A percentile compares a stretch with the other conserved stretches of the same genome.
Evolutionary conservation across 2,888 invertebrate species (phyloP).

Genomic region (Alsophila aescularia): DNA sequence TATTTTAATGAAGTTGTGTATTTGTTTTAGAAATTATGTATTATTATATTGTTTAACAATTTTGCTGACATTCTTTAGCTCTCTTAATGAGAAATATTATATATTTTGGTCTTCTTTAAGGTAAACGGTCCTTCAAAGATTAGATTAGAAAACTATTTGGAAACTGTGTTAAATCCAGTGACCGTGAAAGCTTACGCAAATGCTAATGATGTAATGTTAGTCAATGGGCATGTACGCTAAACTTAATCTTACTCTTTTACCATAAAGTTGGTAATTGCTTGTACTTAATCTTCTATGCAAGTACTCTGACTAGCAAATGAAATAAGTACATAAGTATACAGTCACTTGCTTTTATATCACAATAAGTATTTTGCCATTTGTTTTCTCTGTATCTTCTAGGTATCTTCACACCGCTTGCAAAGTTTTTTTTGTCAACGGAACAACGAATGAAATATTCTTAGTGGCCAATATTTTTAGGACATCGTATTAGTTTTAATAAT

Average conservation of each 20-base stretch:
- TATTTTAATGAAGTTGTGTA: slow-evolving; percentile 8
- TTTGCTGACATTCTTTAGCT: slow-evolving; percentile 9
- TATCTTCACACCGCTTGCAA: not conserved
- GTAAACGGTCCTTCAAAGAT: slow-evolving; percentile 2
- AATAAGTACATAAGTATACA: slow-evolving; percentile 3
- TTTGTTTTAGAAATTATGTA: not conserved
- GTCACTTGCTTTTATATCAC: not conserved
- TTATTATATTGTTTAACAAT: not conserved
- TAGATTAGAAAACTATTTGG: slow-evolving; percentile 9
- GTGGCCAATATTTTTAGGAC: not conserved
- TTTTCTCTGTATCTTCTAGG: not conserved
- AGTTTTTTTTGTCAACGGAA: not conserved
- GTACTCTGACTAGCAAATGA: slow-evolving; percentile 1
- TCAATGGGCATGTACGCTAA: slow-evolving; percentile 1
- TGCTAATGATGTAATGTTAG: slow-evolving; percentile 13
- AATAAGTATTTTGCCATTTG: not conserved
- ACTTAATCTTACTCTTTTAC: not conserved
- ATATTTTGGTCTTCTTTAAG: slow-evolving; percentile 4
- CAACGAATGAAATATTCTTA: not conserved
- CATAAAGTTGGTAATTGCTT: slow-evolving; percentile 9
- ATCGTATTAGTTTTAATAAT: not conserved
- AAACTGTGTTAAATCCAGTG: slow-evolving; percentile 19
- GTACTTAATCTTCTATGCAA: slow-evolving; percentile 16
- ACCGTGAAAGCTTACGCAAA: slow-evolving; percentile 21
- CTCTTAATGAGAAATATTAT: slow-evolving; percentile 6